A percentile compares a stretch with the other conserved stretches of the same genome.
Evolutionary conservation across 2,113 vertebrate species (phyloP).

Genomic region (Halcyon senegalensis): DNA sequence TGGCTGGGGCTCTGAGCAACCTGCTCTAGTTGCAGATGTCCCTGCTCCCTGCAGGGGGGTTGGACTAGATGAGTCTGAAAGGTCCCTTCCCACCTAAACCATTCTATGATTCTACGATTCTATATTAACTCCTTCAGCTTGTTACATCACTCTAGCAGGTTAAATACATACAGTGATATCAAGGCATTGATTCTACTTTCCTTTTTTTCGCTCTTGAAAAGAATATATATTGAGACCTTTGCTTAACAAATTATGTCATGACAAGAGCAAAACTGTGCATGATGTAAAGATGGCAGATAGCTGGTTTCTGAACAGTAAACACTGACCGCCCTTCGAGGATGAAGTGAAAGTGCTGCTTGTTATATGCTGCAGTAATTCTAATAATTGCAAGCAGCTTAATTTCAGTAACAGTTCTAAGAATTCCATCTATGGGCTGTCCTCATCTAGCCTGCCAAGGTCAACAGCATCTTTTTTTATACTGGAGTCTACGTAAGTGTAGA

Average conservation of each 20-base stretch:
- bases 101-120: too few species aligned
- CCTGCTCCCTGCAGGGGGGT: neutral
- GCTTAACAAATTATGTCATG: neutral
- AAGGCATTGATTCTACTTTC: neutral
- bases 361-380: neutral
- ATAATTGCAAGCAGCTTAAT: neutral
- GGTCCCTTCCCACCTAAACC: neutral
- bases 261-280: neutral
- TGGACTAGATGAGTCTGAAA: neutral
- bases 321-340: neutral
- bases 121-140: neutral
- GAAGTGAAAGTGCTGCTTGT: neutral
- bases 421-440: neutral
- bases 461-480: neutral
- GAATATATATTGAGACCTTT: neutral
- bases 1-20: neutral
- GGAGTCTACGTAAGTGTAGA: neutral
- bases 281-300: neutral
- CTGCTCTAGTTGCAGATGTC: neutral
- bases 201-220: neutral
- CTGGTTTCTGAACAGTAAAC: neutral
- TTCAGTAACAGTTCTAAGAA: neutral
- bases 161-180: neutral
- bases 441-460: slow-evolving; percentile 34
- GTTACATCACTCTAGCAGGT: neutral